phyloP scores from a whole-genome alignment of 1,140 invertebrate species.

The Caenorhabditis briggsae region DNA sequence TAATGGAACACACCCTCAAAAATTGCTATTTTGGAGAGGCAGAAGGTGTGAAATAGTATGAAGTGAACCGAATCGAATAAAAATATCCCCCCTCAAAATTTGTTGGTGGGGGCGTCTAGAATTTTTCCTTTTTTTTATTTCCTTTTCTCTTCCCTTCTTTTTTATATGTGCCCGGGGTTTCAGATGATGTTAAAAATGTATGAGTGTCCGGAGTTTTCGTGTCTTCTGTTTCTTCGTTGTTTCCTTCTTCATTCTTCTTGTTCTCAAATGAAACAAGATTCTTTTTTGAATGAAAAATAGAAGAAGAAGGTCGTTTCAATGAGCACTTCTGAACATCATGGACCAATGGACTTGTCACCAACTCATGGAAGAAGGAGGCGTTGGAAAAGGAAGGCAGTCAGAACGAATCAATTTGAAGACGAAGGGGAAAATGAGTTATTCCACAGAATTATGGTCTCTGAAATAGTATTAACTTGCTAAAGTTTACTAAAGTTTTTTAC shows the following conservation, averaged over 20 bases:
- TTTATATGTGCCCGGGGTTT: slow-evolving; percentile 1
- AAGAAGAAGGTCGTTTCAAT: slow-evolving; percentile 3
- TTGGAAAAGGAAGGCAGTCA: neutral
- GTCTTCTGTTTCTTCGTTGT: neutral
- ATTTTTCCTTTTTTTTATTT: neutral
- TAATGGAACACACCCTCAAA: no score
- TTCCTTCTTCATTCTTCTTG: neutral
- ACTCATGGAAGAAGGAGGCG: neutral
- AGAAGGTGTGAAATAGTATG: neutral
- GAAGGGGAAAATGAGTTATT: no score
- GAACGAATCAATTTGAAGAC: neutral
- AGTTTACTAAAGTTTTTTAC: no score
- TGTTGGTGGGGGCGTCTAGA: slow-evolving; percentile 24
- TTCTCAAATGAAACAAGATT: slow-evolving; percentile 20
- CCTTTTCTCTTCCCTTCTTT: neutral
- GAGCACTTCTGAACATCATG: slow-evolving; percentile 30
- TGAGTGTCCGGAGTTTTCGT: slow-evolving; percentile 23
- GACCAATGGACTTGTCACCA: neutral
- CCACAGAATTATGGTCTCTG: no score
- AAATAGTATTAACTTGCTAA: no score
- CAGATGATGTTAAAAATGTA: slow-evolving; percentile 44
- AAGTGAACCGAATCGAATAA: neutral
- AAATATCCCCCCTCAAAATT: neutral
- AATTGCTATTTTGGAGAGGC: no score
- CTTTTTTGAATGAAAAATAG: slow-evolving; percentile 30